Base-by-base conservation (phyloP, 2,888 invertebrate species). In the Hirudinaria manillensis region DNA sequence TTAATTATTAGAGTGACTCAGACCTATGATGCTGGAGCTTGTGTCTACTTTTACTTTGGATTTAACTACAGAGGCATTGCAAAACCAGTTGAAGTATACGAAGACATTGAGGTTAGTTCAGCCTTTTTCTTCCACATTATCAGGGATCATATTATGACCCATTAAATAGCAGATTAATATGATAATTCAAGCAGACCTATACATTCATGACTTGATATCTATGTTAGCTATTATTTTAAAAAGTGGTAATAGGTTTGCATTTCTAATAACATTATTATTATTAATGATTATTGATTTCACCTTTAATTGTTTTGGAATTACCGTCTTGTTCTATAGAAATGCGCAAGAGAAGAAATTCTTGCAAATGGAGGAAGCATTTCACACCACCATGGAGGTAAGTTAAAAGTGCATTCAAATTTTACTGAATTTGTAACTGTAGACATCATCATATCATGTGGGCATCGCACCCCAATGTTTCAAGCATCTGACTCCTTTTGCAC, bases 1-100 rank as follows among this genome's bases (percentile, higher is more conserved):
- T 10, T n/a, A 13, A 61, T 61, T 61, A 27, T 13, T 81, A 86
- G 87, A 78, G 92, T 98, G 16, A 98, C 98, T 13, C 98, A 99
- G 87, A 94, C 94, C 32, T 99, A 99, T 84, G 98, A 99, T 95
- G 91, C 93, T 0, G 99, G 99, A 0, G 95, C 96, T 81, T 96
- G 96, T 84, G 91, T 98, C 72, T 98, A 98, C 84, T 93, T 94
- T 87, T 92, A 95, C 88, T 93, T 98, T 88, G 92, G 91, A 55
- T 91, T 93, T 86, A 92, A 91, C 83, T 86, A 87, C 77, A 89
- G 89, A 78, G 71, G 85, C 78, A 72, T 87, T n/a, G 78, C 80
- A 32, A 89, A 93, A 83, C 92, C 93, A 0, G 90, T 94, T 0
- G 87, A 88, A 4, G 88, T 91, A 0, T 96, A 94, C 84, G 94